phyloP scores from a whole-genome alignment of 2,797 vertebrate species.

The Leptodactylus fallax region DNA sequence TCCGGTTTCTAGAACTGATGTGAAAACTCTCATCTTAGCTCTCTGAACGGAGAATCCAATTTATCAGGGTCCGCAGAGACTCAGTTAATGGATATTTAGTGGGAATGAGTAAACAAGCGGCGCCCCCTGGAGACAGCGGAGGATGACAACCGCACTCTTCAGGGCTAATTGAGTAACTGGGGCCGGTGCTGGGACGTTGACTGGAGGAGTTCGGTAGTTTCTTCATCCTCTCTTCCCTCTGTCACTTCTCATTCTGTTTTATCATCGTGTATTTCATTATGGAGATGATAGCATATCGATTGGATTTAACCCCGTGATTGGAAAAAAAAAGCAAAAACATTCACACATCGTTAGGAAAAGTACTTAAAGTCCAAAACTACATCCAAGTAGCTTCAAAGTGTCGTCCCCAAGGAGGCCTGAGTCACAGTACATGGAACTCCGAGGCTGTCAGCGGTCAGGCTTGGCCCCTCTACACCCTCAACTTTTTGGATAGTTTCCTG shows the following conservation, averaged over 20 bases:
- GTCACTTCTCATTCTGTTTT: slow-evolving; percentile 39
- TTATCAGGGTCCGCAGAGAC: slow-evolving; percentile 8
- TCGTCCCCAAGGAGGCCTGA: neutral
- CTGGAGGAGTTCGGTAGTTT: neutral
- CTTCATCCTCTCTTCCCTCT: slow-evolving; percentile 34
- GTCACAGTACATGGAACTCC: slow-evolving; percentile 1
- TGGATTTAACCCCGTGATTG: neutral
- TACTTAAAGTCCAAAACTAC: neutral
- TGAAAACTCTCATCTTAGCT: neutral
- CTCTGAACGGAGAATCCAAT: slow-evolving; percentile 15
- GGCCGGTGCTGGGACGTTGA: neutral
- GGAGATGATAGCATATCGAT: neutral
- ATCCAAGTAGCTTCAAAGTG: neutral
- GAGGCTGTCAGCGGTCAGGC: neutral
- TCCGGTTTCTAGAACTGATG: neutral
- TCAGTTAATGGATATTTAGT: slow-evolving; percentile 31
- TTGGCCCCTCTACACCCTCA: neutral
- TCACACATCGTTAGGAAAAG: neutral
- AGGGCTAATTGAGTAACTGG: slow-evolving; percentile 18
- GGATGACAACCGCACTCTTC: neutral
- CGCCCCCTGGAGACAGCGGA: slow-evolving; percentile 2
- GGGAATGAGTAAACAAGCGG: slow-evolving; percentile 34
- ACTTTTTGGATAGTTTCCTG: slow-evolving; percentile 2
- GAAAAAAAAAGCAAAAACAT: neutral
- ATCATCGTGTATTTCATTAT: no score